phyloP scores from a whole-genome alignment of 2,113 vertebrate genomes.

The Lepisosteus osseus region DNA sequence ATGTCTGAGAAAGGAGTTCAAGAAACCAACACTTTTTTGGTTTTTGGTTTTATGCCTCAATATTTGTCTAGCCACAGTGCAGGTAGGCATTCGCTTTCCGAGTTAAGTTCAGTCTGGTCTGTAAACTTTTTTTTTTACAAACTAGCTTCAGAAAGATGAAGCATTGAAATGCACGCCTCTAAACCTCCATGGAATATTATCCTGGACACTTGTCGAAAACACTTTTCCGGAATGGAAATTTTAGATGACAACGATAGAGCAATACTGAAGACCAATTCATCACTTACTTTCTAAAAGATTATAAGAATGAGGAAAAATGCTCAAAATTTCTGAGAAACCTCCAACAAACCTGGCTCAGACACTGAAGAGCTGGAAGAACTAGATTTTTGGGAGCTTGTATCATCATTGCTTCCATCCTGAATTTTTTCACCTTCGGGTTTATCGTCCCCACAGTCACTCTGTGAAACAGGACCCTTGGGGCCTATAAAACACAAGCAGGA shows the following conservation, averaged over 20 bases:
- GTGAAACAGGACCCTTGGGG: conserved; percentile 18
- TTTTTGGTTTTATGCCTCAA: no score
- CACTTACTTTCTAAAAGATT: neutral
- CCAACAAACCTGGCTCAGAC: conserved; percentile 47
- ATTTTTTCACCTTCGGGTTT: conserved; percentile 19
- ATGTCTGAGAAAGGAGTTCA: no score
- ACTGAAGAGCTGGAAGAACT: conserved; percentile 39
- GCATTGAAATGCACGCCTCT: no score
- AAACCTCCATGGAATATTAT: no score
- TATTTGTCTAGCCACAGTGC: no score
- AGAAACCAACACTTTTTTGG: no score
- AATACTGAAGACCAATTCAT: neutral
- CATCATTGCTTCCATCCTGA: conserved; percentile 29
- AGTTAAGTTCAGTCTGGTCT: no score
- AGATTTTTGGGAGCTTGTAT: conserved; percentile 31
- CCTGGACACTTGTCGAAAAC: no score
- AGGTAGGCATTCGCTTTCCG: no score
- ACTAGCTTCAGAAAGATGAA: no score
- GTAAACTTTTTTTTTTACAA: no score
- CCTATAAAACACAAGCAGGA: neutral
- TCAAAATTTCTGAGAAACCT: neutral
- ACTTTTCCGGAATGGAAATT: no score
- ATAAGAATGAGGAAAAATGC: neutral
- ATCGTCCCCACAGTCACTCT: conserved; percentile 19
- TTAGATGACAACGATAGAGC: neutral